Percentiles rank a stretch among this genome's conserved stretches.
phyloP scores from a whole-genome alignment of 2,888 invertebrate species.

The Philonicus albiceps region DNA sequence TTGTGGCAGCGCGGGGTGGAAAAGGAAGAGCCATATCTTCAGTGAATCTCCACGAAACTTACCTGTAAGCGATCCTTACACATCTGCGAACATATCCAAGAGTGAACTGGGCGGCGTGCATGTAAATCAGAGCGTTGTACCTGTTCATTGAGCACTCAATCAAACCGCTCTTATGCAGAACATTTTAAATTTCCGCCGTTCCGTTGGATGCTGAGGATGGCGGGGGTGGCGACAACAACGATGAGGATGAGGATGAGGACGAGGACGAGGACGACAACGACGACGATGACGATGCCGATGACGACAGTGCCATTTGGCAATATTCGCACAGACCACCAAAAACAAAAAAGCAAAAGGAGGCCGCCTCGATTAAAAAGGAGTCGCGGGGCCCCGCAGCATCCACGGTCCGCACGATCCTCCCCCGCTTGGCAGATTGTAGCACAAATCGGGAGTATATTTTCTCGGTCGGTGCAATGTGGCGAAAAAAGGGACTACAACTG shows the following conservation, averaged over 20 bases:
- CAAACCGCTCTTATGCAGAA: background rate
- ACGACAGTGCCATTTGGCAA: background rate
- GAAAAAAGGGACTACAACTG: background rate
- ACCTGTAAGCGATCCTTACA: background rate
- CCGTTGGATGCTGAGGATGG: background rate
- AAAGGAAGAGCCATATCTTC: background rate
- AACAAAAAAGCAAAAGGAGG: background rate
- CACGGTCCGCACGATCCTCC: background rate
- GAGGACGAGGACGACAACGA: too few relatives aligned
- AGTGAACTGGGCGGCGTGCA: background rate
- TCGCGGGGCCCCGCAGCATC: background rate
- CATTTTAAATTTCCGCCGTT: background rate
- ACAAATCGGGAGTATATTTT: background rate
- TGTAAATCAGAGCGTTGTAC: background rate
- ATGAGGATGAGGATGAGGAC: too few relatives aligned
- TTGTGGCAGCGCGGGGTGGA: background rate
- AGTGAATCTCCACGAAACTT: background rate
- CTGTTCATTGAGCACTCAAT: conserved; percentile 20
- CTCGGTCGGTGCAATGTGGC: background rate
- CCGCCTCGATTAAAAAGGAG: background rate
- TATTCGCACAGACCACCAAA: background rate
- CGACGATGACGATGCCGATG: background rate
- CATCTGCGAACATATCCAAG: background rate
- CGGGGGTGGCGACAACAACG: background rate
- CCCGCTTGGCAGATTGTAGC: background rate